phyloP scores from a whole-genome alignment of 2,113 vertebrate genomes.

The Xyliphius kryptos region DNA sequence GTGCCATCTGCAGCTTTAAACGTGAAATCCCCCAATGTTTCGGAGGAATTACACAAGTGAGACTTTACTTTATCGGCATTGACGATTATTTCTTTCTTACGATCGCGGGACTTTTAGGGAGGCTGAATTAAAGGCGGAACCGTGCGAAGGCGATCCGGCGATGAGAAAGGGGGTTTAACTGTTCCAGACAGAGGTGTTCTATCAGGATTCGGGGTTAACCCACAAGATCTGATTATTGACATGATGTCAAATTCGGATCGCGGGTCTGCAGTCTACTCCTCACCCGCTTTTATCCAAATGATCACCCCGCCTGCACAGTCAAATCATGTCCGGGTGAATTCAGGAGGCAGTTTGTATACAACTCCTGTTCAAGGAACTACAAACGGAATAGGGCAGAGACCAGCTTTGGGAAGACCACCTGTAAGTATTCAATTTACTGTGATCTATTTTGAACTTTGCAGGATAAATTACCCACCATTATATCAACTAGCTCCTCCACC shows the following conservation, averaged over 20 bases:
- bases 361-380: slow-evolving; percentile 48
- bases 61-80: slow-evolving; percentile 22
- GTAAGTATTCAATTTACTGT: too few relatives aligned
- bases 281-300: slow-evolving; percentile 41
- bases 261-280: slow-evolving; percentile 29
- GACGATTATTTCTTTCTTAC: slow-evolving; percentile 40
- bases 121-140: too few relatives aligned
- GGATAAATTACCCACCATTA: too few relatives aligned
- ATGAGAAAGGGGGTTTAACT: slow-evolving; percentile 6
- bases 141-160: too few relatives aligned
- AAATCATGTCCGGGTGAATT: slow-evolving; percentile 34
- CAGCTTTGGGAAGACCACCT: slow-evolving; percentile 49
- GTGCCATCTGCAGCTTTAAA: background rate
- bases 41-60: slow-evolving; percentile 14
- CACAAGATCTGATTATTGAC: slow-evolving; percentile 31
- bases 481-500: too few relatives aligned
- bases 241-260: slow-evolving; percentile 37
- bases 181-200: slow-evolving; percentile 40
- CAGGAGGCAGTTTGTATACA: slow-evolving; percentile 40
- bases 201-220: slow-evolving; percentile 33
- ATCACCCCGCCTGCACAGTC: slow-evolving; percentile 39
- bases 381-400: slow-evolving; percentile 39
- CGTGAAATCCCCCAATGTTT: background rate
- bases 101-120: too few relatives aligned
- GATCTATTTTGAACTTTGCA: too few relatives aligned